Evolutionary conservation across 2,113 vertebrate species (phyloP), one percentile per base, ranked within the genome.

Genomic region (Perccottus glenii): DNA sequence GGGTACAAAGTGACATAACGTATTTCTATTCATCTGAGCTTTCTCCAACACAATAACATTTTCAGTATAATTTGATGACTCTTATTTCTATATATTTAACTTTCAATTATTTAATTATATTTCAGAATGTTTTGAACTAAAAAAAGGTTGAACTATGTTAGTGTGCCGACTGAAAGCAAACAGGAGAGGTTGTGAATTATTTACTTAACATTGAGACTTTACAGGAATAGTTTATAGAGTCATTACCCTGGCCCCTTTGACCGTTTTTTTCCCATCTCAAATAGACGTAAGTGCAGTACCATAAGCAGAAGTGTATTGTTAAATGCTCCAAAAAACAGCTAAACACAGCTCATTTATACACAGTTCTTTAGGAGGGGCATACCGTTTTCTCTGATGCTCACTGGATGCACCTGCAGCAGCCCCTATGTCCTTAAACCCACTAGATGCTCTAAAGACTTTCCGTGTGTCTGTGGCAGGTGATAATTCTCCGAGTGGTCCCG

Each of bases 401-500:
- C 19, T 27, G 19, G 49, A 58, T 74, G 46, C 62, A 56, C 58
- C 71, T 56, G 62, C 50, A 27, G 55, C 10, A 11, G 19, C 32
- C 55, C 81, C 65, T 81, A 78, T 64, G 36, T 62, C 5, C 8
- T 5, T 40, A 6, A 44, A 77, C 67, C 77, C 82, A 83, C 79
- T 62, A 67, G 75, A 83, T 80, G 89, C 80, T 85, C 74, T 68
- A 75, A 82, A 86, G 82, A 75, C 84, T 84, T 83, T 80, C 79
- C 81, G 44, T 76, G 60, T 47, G 58, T 58, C 16, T 15, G 66
- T 60, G 68, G 64, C 81, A 77, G 83, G 77, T 67, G 84, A 89
- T 92, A 80, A 83, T 66, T 92, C 78, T 85, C 64, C 9, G 19
- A 43, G 53, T 64, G 11, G 79, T 14, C 40, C 33, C 62, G 56